A percentile compares a stretch with the other conserved stretches of the same genome.
phyloP scores from a whole-genome alignment of 2,888 invertebrate species.

The Callosobruchus maculatus region DNA sequence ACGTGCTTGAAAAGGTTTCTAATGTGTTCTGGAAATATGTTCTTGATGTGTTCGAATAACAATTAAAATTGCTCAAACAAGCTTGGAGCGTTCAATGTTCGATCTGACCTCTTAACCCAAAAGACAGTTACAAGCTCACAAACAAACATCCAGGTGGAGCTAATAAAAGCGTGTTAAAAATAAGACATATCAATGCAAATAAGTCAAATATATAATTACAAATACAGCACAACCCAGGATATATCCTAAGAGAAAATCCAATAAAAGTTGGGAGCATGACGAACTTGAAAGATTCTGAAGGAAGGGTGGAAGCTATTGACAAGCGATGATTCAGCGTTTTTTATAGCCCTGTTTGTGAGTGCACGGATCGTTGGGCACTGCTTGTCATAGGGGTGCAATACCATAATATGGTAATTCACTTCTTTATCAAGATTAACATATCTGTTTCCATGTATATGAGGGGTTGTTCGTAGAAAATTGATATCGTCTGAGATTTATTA shows the following conservation, averaged over 20 bases:
- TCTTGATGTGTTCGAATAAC: no score
- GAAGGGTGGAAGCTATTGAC: neutral
- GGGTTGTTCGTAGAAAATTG: neutral
- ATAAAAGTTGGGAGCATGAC: neutral
- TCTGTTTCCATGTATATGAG: neutral
- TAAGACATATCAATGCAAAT: no score
- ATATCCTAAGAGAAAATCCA: neutral
- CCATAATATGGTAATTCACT: neutral
- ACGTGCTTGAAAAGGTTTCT: no score
- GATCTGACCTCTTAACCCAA: no score
- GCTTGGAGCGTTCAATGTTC: no score
- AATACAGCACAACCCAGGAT: no score
- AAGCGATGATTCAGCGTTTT: neutral
- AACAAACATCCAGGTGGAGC: no score
- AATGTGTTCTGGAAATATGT: no score
- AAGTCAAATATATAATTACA: no score
- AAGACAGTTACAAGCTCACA: no score
- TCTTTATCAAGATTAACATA: neutral
- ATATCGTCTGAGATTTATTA: neutral
- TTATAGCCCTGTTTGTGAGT: neutral
- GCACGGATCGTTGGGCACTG: neutral
- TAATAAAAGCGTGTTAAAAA: no score
- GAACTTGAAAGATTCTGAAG: neutral
- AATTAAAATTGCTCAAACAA: no score
- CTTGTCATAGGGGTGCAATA: neutral